Evolutionary conservation across 2,113 vertebrate species (phyloP).

Genomic region (Alosa alosa): DNA sequence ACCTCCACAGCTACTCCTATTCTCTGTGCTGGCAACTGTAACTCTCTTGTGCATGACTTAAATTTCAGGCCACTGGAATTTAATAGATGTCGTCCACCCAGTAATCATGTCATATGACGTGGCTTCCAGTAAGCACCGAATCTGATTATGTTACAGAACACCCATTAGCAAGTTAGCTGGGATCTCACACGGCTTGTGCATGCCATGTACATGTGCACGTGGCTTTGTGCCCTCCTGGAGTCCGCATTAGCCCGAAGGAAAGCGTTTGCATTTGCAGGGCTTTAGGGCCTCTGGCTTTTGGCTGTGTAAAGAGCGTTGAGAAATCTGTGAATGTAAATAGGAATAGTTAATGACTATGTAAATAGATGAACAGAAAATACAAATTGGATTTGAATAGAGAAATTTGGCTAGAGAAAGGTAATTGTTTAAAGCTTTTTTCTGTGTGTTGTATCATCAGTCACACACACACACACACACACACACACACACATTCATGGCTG

Average conservation of each 20-base stretch:
- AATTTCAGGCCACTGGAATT: conserved; percentile 15
- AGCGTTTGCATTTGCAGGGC: not conserved
- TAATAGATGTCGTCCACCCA: conserved; percentile 5
- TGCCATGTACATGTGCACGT: not conserved
- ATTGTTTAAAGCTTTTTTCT: not conserved
- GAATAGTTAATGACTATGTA: not conserved
- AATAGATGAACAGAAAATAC: not conserved
- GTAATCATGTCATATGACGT: conserved; percentile 14
- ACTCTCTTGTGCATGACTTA: conserved; percentile 14
- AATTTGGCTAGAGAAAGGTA: not conserved
- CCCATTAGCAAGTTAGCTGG: not conserved
- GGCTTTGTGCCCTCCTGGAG: not conserved
- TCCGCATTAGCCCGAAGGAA: not conserved
- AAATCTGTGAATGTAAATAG: not conserved
- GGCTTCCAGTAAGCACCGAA: conserved; percentile 16
- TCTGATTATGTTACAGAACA: conserved; percentile 8
- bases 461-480: not conserved
- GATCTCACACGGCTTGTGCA: not conserved
- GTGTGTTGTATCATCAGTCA: not conserved
- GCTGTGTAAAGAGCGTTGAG: not conserved
- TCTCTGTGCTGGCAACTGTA: conserved; percentile 2
- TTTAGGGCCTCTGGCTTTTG: not conserved
- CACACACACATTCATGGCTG: not conserved
- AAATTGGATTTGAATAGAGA: not conserved
- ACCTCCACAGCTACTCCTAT: not conserved